A percentile compares a stretch with the other conserved stretches of the same genome.
phyloP scores from a whole-genome alignment of 1,140 invertebrate species.

The Drosophila mayri region DNA sequence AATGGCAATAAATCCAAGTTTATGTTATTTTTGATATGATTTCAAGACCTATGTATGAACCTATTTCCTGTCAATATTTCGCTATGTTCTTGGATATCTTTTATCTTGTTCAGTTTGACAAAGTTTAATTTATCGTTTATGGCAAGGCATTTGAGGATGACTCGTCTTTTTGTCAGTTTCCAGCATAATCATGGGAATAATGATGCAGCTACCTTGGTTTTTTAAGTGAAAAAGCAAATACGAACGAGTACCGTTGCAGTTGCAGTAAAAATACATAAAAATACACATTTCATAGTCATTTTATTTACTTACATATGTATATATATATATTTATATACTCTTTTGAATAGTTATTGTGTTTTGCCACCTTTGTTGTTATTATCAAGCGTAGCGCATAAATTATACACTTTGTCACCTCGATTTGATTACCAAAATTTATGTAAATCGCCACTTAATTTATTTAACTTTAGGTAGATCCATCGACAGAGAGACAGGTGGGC shows the following conservation, averaged over 20 bases:
- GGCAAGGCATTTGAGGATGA: conserved; percentile 12
- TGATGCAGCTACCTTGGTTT: conserved; percentile 25
- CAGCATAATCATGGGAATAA: conserved; percentile 40
- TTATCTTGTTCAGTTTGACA: background rate
- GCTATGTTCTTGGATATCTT: background rate
- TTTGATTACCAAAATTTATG: conserved; percentile 52
- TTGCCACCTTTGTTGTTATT: conserved; percentile 13
- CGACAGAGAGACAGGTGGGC: conserved; percentile 30
- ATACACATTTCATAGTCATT: conserved; percentile 35
- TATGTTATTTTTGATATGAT: too few relatives aligned
- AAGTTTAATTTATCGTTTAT: background rate
- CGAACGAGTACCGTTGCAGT: conserved; percentile 24
- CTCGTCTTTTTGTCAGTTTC: conserved; percentile 6
- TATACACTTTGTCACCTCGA: conserved; percentile 53
- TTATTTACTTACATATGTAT: background rate
- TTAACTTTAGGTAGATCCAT: conserved; percentile 7
- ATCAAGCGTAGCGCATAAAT: conserved; percentile 36
- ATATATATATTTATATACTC: background rate
- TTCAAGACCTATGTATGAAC: too few relatives aligned
- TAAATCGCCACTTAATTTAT: conserved; percentile 42
- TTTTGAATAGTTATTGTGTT: conserved; percentile 17
- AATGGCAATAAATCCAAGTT: too few relatives aligned
- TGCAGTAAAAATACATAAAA: conserved; percentile 40
- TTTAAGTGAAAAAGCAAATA: conserved; percentile 8
- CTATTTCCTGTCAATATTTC: too few relatives aligned